phyloP scores from a whole-genome alignment of 2,113 vertebrate genomes.

The Melierax canorus region DNA sequence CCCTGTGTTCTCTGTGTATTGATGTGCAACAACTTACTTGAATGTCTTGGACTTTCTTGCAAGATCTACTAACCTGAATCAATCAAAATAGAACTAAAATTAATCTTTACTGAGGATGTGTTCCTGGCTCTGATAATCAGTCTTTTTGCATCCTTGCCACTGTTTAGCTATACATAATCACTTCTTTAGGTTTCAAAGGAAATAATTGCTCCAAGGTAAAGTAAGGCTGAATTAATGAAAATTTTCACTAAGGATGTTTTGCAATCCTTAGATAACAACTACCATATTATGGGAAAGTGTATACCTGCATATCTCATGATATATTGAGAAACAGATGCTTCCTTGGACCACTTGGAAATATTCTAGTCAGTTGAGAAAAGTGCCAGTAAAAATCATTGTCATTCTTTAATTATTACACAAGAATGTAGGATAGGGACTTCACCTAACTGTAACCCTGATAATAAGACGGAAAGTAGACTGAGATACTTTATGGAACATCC shows the following conservation, averaged over 20 bases:
- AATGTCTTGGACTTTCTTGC: background rate
- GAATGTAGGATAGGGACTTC: background rate
- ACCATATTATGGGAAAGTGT: background rate
- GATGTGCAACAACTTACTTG: background rate
- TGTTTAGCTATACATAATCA: background rate
- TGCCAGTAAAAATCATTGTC: background rate
- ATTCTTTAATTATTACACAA: background rate
- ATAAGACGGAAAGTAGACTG: background rate
- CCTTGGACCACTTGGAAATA: background rate
- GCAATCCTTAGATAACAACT: background rate
- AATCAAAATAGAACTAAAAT: background rate
- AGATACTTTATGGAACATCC: background rate
- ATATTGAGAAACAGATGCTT: background rate
- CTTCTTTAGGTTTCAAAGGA: background rate
- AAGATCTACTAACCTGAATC: background rate
- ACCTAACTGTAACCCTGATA: background rate
- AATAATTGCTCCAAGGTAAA: background rate
- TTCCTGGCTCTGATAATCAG: background rate
- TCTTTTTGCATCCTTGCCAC: background rate
- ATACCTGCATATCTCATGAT: background rate
- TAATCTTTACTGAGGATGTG: background rate
- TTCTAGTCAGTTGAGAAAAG: background rate
- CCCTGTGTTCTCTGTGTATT: background rate
- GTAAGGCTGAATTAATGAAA: background rate
- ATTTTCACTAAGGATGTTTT: background rate